Base-by-base conservation (phyloP, 2,888 invertebrate genomes). In the Nymphalis polychloros region DNA sequence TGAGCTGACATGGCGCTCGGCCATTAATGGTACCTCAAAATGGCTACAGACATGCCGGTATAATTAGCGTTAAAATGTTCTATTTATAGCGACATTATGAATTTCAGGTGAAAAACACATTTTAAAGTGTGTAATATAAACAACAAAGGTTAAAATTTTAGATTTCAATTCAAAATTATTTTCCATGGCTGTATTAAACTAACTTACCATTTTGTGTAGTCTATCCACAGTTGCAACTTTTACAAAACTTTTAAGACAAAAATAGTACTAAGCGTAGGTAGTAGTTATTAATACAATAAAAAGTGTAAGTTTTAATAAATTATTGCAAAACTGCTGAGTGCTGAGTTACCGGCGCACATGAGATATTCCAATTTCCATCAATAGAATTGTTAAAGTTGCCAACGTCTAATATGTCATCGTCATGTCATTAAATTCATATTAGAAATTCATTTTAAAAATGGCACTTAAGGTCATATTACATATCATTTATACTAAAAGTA, bases 11-110 rank as follows among this genome's bases (percentile, higher is more conserved):
- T 90, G 90, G 90, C 89, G 85, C 82, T 84, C 85, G 83, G 85
- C 87, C 87, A 89, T 81, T 81, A 78, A 76, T 35, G 59, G 71
- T 72, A 74, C 76, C 79, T 82, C 89, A 91, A 91, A 83, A 90
- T 90, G 91, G 90, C 91, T 85, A 81, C 85, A 82, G 81, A 80
- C 82, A 84, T 83, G 83, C 88, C 88, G 88, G 88, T 68, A 63
- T 76, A 65, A 70, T 66, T 71, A 64, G 66, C 57, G 61, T 48
- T 49, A 62, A 10, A 55, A 16, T 27, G 27, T 47, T 31, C 27
- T 48, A 50, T 64, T 63, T 17, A 50, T 46, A 27, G 52, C 35
- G 35, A 17, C 41, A 19, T 52, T 52, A 63, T 46, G 3, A 57
- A 8, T 19, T 57, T 57, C 16, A 10, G 20, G 19, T 41, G 19